phyloP scores from a whole-genome alignment of 2,888 invertebrate species.

The Xanthorhoe designata region DNA sequence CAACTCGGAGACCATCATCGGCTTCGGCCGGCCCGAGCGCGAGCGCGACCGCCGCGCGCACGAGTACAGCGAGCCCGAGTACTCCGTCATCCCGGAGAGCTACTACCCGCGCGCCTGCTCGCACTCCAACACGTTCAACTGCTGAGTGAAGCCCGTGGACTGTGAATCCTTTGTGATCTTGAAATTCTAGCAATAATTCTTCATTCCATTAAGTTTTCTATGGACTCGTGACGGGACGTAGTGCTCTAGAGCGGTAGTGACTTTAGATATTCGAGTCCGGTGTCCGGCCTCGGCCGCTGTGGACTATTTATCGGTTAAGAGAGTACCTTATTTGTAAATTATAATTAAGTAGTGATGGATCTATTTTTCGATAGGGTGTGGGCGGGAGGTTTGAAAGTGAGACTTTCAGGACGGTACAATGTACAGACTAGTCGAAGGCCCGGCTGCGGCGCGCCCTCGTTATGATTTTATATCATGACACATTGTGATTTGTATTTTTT shows the following conservation, averaged over 20 bases:
- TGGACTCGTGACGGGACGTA: conserved; percentile 75
- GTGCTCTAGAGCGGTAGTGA: conserved; percentile 82
- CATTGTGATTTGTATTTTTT: conserved; percentile 76
- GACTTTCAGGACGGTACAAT: conserved; percentile 80
- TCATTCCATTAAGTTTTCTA: conserved; percentile 84
- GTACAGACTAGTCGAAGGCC: conserved; percentile 78
- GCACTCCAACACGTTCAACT: conserved; percentile 83
- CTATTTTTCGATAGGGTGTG: conserved; percentile 80
- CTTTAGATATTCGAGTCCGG: conserved; percentile 66
- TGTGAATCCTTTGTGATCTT: conserved; percentile 82
- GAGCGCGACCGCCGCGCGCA: conserved; percentile 50
- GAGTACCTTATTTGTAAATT: conserved; percentile 84
- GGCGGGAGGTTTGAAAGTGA: conserved; percentile 74
- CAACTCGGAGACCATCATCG: conserved; percentile 76
- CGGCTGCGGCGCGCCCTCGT: conserved; percentile 49
- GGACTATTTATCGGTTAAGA: conserved; percentile 77
- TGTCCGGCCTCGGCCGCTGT: conserved; percentile 67
- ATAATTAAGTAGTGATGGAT: conserved; percentile 84
- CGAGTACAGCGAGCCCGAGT: conserved; percentile 82
- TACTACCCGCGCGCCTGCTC: conserved; percentile 76
- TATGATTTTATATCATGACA: conserved; percentile 64
- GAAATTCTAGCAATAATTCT: conserved; percentile 86
- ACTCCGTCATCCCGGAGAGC: conserved; percentile 80
- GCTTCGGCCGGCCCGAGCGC: conserved; percentile 70
- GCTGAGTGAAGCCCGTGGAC: conserved; percentile 71